These are phyloP conservation scores for Lampris megalopsis DNA, from an alignment of 2,113 vertebrate genomes.

Conservation along the genomic window DNA sequence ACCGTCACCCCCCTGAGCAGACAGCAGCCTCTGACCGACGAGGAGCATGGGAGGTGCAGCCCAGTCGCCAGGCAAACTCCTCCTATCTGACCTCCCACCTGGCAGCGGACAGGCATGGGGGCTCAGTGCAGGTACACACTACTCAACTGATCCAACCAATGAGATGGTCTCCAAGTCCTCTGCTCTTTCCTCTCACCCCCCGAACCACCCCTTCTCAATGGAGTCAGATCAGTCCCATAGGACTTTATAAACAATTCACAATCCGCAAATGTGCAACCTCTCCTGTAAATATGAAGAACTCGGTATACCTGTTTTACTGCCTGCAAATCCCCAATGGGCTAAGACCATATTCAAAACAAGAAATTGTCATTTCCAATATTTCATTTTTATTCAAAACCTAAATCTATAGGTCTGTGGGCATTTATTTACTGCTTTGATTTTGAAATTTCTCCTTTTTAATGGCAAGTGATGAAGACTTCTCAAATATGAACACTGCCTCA, in stretches of 20 bases:
- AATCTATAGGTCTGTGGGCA: too few relatives aligned
- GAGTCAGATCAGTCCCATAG: slow-evolving; percentile 71
- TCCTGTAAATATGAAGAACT: not conserved
- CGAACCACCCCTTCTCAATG: slow-evolving; percentile 29
- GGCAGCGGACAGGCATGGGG: slow-evolving; percentile 97
- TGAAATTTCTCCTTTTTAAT: too few relatives aligned
- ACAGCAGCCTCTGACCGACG: slow-evolving; percentile 91
- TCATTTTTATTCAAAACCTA: too few relatives aligned
- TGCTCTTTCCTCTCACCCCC: slow-evolving; percentile 24
- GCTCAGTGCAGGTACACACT: slow-evolving; percentile 97
- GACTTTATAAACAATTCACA: not conserved
- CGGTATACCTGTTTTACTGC: not conserved
- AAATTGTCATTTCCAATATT: too few relatives aligned
- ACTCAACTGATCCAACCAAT: slow-evolving; percentile 66
- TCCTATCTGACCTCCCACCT: slow-evolving; percentile 97
- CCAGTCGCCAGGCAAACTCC: slow-evolving; percentile 95
- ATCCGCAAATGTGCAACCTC: not conserved
- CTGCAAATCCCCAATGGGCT: not conserved
- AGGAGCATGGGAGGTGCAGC: slow-evolving; percentile 98
- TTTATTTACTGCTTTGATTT: too few relatives aligned
- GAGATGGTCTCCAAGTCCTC: not conserved
- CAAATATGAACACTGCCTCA: too few relatives aligned
- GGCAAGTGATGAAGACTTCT: too few relatives aligned
- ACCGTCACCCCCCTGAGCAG: slow-evolving; percentile 81
- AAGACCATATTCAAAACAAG: too few relatives aligned